Evolutionary conservation across 2,888 invertebrate genomes (phyloP).

Genomic region (Pollenia amentaria): DNA sequence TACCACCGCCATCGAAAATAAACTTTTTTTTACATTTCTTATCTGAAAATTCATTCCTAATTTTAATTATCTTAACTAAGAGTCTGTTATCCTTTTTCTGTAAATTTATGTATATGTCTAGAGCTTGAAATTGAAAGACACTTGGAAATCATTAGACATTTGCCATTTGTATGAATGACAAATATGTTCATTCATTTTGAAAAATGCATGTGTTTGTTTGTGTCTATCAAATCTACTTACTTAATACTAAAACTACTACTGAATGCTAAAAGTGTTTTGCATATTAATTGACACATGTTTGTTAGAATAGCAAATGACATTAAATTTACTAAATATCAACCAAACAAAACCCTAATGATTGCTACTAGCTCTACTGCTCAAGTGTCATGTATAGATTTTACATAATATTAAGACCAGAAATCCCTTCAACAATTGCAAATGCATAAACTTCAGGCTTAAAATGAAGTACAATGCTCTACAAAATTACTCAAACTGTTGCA

Average conservation of each 20-base stretch:
- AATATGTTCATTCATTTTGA: neutral
- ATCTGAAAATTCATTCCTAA: too few species aligned
- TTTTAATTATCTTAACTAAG: neutral
- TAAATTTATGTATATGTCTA: too few species aligned
- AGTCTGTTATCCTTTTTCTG: too few species aligned
- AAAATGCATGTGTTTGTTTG: neutral
- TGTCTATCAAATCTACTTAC: constrained; percentile 35
- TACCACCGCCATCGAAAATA: too few species aligned
- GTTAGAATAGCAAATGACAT: constrained; percentile 57
- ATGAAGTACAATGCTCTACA: constrained; percentile 30
- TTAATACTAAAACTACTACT: neutral
- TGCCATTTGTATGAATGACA: too few species aligned
- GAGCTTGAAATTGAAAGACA: too few species aligned
- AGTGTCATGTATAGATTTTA: constrained; percentile 49
- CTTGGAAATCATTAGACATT: too few species aligned
- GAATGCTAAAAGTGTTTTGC: constrained; percentile 52
- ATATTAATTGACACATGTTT: constrained; percentile 67
- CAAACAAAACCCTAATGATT: constrained; percentile 61
- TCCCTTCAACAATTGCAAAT: neutral
- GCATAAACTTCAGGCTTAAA: neutral
- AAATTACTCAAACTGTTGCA: constrained; percentile 4
- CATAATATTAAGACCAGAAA: constrained; percentile 9
- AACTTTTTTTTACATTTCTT: too few species aligned
- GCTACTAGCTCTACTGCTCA: constrained; percentile 16
- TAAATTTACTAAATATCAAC: constrained; percentile 47